Evolutionary conservation across 2,797 vertebrate species (phyloP).

Genomic region (Scarus forsteni): DNA sequence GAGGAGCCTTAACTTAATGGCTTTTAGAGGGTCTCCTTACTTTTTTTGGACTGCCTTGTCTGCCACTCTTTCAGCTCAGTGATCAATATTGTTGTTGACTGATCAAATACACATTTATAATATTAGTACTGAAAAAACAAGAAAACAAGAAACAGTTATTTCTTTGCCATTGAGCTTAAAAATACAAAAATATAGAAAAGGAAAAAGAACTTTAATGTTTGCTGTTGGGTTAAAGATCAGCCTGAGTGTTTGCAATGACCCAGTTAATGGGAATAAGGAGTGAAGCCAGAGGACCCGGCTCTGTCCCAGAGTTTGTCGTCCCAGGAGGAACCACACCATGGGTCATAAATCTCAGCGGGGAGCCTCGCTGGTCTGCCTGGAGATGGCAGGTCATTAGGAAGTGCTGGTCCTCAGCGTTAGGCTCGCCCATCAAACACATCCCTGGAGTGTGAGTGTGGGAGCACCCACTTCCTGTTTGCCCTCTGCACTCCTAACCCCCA

Average conservation of each 20-base stretch:
- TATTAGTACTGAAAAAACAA: no score
- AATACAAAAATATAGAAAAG: no score
- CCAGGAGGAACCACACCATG: constrained; percentile 61
- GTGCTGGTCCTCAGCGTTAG: constrained; percentile 65
- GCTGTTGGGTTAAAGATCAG: constrained; percentile 6
- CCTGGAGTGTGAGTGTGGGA: constrained; percentile 64
- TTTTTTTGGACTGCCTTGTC: no score
- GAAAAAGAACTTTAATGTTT: no score
- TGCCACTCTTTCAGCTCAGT: no score
- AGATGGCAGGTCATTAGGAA: constrained; percentile 80
- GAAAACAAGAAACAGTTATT: no score
- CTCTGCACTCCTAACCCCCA: constrained; percentile 70
- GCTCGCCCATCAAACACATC: constrained; percentile 68
- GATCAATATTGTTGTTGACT: no score
- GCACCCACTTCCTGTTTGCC: constrained; percentile 75
- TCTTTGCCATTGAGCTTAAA: no score
- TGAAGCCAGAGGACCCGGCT: constrained; percentile 33
- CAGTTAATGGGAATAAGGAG: constrained; percentile 58
- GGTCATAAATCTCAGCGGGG: constrained; percentile 80
- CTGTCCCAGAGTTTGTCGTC: constrained; percentile 48
- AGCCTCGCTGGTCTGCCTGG: constrained; percentile 65
- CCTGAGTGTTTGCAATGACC: constrained; percentile 44
- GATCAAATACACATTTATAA: no score
- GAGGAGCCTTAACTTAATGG: no score
- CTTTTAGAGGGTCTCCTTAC: no score